Evolutionary conservation across 2,113 vertebrate species (phyloP).

Genomic region (Istiophorus platypterus): DNA sequence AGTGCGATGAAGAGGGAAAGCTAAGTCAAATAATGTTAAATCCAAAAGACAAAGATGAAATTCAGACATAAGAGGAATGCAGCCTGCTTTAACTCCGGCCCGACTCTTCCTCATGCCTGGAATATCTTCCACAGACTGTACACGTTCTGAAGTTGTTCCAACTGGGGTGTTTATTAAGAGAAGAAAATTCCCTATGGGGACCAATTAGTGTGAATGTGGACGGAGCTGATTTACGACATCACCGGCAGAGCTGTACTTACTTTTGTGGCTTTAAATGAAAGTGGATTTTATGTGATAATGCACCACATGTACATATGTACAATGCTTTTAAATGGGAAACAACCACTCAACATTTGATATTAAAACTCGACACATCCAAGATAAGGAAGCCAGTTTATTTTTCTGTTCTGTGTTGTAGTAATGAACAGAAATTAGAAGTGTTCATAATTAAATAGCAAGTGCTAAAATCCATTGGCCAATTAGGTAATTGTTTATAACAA

Average conservation of each 20-base stretch:
- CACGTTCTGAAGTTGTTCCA: not conserved
- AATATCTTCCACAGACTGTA: not conserved
- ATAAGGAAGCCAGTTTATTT: not conserved
- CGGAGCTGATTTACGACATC: not conserved
- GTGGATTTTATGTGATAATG: not conserved
- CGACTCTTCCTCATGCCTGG: not conserved
- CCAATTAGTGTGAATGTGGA: not conserved
- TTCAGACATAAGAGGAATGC: conserved; percentile 14
- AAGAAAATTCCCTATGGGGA: not conserved
- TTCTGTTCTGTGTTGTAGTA: not conserved
- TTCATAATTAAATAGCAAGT: not conserved
- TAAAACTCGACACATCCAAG: not conserved
- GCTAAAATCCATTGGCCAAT: not conserved
- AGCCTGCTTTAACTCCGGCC: not conserved
- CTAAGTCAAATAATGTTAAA: no score
- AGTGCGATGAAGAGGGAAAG: not conserved
- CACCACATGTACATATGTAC: not conserved
- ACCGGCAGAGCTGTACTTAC: not conserved
- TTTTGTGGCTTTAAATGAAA: conserved; percentile 7
- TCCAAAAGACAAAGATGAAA: conserved; percentile 19
- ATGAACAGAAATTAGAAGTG: not conserved
- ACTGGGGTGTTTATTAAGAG: not conserved
- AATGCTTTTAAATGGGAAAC: not conserved
- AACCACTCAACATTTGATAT: not conserved
- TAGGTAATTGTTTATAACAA: not conserved